Percentiles rank a stretch among this genome's conserved stretches.
Conservation (phyloP, 2,797 vertebrate genomes). For the Phrynocephalus forsythii region DNA sequence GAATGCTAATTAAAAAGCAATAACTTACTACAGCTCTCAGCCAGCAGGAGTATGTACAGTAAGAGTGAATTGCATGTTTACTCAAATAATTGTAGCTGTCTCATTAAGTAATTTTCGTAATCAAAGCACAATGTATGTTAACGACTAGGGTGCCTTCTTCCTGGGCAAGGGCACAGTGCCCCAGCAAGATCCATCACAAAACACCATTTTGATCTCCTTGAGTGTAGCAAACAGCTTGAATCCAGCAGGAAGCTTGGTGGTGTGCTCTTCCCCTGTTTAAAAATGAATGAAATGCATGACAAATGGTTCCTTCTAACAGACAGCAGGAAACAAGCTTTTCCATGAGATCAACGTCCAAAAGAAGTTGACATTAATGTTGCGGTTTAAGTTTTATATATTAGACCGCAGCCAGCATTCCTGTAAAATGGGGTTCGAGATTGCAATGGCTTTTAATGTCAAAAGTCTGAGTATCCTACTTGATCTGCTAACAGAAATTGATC, state of each 20-base stretch:
- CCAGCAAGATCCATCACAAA: conserved; percentile 39
- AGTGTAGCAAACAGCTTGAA: conserved; percentile 54
- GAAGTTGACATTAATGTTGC: conserved; percentile 27
- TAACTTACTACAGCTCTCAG: conserved; percentile 41
- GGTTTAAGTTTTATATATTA: conserved; percentile 41
- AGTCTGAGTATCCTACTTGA: not conserved
- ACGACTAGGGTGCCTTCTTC: conserved; percentile 40
- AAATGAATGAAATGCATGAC: conserved; percentile 55
- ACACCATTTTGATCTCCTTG: conserved; percentile 48
- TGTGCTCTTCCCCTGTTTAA: conserved; percentile 42
- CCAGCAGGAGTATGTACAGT: conserved; percentile 14
- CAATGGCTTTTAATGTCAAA: not conserved
- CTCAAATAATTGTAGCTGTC: conserved; percentile 22
- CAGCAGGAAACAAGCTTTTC: conserved; percentile 40
- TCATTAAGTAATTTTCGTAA: conserved; percentile 46
- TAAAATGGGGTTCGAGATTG: not conserved
- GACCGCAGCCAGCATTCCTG: conserved; percentile 25
- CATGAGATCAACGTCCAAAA: conserved; percentile 17
- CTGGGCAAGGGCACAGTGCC: conserved; percentile 36
- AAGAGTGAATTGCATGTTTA: conserved; percentile 2
- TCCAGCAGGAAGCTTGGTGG: conserved; percentile 31
- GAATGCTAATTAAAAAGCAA: conserved; percentile 54
- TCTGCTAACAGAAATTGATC: not conserved
- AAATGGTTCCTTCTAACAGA: conserved; percentile 51
- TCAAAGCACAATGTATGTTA: conserved; percentile 29